A percentile compares a stretch with the other conserved stretches of the same genome.
Evolutionary conservation across 2,797 vertebrate genomes (phyloP).

Genomic region (Chelidonichthys spinosus): DNA sequence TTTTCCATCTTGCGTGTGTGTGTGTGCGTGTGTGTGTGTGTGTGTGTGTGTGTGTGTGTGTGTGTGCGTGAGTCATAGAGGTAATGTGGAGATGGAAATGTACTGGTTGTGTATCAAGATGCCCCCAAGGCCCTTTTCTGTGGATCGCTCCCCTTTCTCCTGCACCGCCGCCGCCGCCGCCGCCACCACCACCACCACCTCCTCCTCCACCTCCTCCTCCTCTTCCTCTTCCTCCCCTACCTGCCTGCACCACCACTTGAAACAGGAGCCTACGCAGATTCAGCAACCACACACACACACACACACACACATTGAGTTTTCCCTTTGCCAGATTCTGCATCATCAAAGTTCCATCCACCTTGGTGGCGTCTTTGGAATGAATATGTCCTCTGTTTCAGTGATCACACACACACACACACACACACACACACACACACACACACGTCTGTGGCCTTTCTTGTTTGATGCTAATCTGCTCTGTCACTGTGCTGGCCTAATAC

Average conservation of each 20-base stretch:
- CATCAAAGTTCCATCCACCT: conserved; percentile 89
- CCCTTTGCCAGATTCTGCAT: conserved; percentile 89
- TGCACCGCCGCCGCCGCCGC: conserved; percentile 65
- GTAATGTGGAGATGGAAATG: conserved; percentile 79
- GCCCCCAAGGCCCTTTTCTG: conserved; percentile 79
- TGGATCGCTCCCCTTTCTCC: conserved; percentile 81
- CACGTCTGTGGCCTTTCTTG: conserved; percentile 82
- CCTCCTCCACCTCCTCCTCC: conserved; percentile 73
- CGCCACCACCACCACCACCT: conserved; percentile 64
- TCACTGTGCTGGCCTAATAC: conserved; percentile 83
- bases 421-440: conserved; percentile 57
- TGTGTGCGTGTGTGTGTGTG: conserved; percentile 31
- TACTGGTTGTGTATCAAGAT: conserved; percentile 80
- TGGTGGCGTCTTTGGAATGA: conserved; percentile 85
- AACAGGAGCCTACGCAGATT: conserved; percentile 88
- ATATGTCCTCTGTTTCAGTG: conserved; percentile 86
- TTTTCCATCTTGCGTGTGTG: conserved; percentile 49
- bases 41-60: conserved; percentile 47
- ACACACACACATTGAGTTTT: conserved; percentile 65
- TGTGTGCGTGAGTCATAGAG: conserved; percentile 79
- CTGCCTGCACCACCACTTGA: conserved; percentile 84
- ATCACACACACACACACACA: conserved; percentile 62
- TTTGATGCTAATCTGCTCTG: conserved; percentile 89
- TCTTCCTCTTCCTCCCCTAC: conserved; percentile 79
- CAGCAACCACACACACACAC: conserved; percentile 78